A percentile compares a stretch with the other conserved stretches of the same genome.
phyloP scores from a whole-genome alignment of 2,888 invertebrate species.

The Abrostola tripartita region DNA sequence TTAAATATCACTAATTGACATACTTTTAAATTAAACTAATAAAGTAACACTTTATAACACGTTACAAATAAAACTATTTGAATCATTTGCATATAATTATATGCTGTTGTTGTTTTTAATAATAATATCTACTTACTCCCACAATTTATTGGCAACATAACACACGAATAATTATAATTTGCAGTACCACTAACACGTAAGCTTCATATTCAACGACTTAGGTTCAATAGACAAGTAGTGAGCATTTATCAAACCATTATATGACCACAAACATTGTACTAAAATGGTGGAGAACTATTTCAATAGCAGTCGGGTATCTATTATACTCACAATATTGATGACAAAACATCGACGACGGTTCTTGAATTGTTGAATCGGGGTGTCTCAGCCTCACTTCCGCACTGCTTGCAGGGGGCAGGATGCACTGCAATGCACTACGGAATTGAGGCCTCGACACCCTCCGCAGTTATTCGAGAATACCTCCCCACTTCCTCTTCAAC shows the following conservation, averaged over 20 bases:
- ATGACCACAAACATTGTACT: slow-evolving; percentile 4
- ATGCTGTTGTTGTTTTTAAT: no score
- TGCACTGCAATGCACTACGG: slow-evolving; percentile 99
- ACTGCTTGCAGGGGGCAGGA: slow-evolving; percentile 96
- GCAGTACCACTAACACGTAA: no score
- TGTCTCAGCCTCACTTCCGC: slow-evolving; percentile 95
- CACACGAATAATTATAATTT: no score
- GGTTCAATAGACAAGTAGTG: no score
- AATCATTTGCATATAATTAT: no score
- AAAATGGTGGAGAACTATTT: slow-evolving; percentile 19
- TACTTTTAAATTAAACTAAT: no score
- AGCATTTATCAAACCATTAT: slow-evolving; percentile 7
- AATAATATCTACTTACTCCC: no score
- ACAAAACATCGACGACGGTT: slow-evolving; percentile 36
- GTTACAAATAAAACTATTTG: no score
- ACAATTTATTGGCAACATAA: no score
- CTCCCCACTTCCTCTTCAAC: slow-evolving; percentile 48
- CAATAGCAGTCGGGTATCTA: slow-evolving; percentile 15
- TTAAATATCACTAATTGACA: neutral
- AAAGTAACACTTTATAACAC: no score
- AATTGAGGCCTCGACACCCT: slow-evolving; percentile 93
- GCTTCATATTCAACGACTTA: no score
- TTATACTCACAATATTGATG: slow-evolving; percentile 41
- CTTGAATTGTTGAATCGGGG: slow-evolving; percentile 70
- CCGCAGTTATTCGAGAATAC: slow-evolving; percentile 54